Evolutionary conservation across 64 coral and sea anemone species (phyloP), one percentile per base, ranked within the genome.

Genomic region (Trachythela sp.): DNA sequence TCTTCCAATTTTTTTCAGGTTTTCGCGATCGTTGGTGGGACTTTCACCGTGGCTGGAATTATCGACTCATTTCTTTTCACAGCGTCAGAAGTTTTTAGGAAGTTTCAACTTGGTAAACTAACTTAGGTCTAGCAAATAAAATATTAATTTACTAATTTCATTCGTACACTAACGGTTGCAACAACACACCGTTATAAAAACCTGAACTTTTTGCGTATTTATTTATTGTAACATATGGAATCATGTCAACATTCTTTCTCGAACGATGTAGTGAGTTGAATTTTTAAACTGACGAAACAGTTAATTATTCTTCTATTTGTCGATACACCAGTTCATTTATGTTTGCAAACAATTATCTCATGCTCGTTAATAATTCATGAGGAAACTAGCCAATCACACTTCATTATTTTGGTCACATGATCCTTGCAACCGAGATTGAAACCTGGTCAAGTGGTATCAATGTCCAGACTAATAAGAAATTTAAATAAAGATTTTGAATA

Each of bases 21-120:
- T 10, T 99, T 94, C 85, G 96, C 96, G 39, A 99, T 99, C 37
- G 93, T 99, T 11, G 96, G 96, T 15, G 96, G 96, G 17, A 99
- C 96, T 26, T 99, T 99, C 77, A 99, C 96, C 7, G 96, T 99
- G 1, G 94, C 96, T 2, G 96, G 96, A 39, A 99, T 99, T 41
- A 91, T 99, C 20, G 96, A 99, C 68, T 99, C 96, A 24, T 83
- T 90, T 18, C 92, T 99, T 52, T 95, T 99, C 54, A 99, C 93
- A n/a, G 96, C 96, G 18, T 93, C 89, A 76, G 92, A 90, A 77
- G 36, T 99, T 33, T 99, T 92, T 30, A 99, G 93, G 84, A 99
- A 99, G 56, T 91, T 92, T 20, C 96, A 99, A 89, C 86, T 99
- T 42, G 96, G 96, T 33, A 99, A 99, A 83, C 70, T 99, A 20